These are phyloP conservation scores for Sphenodon punctatus DNA, from an alignment of 2,797 vertebrate species.

Conservation along the genomic window DNA sequence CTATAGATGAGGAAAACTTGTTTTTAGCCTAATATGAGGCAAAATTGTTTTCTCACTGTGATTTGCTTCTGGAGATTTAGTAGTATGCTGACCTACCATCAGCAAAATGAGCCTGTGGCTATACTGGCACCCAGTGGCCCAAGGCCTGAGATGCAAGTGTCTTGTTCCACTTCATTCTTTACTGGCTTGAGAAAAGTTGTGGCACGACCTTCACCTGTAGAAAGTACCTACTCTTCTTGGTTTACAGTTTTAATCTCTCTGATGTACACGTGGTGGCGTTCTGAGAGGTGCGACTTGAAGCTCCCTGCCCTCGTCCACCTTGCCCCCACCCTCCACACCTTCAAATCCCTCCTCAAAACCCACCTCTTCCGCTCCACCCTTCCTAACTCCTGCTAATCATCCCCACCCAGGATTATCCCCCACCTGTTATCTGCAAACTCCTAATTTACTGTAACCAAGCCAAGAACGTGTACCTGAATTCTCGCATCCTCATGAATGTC, in stretches of 20 bases:
- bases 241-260: not conserved
- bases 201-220: not conserved
- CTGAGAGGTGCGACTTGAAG: not conserved
- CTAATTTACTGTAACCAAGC: no score
- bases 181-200: not conserved
- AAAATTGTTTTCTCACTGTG: not conserved
- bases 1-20: not conserved
- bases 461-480: no score
- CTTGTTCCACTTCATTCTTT: not conserved
- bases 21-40: not conserved
- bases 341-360: no score
- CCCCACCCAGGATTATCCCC: no score
- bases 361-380: no score
- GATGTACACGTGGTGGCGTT: not conserved
- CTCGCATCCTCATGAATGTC: no score
- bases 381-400: no score
- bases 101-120: not conserved
- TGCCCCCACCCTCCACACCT: no score
- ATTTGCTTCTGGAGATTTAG: not conserved
- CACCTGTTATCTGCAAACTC: no score
- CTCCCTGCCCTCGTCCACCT: no score
- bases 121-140: slow-evolving; percentile 50
- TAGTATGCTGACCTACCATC: fast-evolving
- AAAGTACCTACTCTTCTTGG: not conserved
- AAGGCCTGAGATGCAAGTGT: not conserved